Base-by-base conservation (phyloP, 2,888 invertebrate genomes). In the Blomia tropicalis region DNA sequence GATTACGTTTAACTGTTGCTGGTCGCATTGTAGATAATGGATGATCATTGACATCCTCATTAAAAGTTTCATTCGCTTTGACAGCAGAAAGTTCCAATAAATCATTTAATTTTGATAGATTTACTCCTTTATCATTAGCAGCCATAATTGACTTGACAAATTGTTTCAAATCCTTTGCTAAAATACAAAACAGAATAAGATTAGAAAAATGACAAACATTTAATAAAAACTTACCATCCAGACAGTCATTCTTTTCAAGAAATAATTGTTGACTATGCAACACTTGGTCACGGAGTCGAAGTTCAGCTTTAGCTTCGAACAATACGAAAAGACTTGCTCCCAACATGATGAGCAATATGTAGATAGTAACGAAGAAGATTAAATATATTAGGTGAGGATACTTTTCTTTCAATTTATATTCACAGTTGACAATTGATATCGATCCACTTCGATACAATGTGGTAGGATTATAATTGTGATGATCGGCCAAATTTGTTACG, bases 301-400 rank as follows among this genome's bases (percentile, higher is more conserved):
- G 75, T 71, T 84, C 84, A 64, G 77, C 69, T 0, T 83, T 82
- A 0, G 78, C 76, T 72, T 86, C 86, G 66, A 85, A 72, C 17
- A 79, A 75, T 41, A 80, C 79, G 72, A 85, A 85, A 59, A 83
- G 78, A 64, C 81, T 68, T 0, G 83, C 83, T 0, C 85, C 85
- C 62, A 81, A 74, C 23, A 79, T 75, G 70, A 85, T 72, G 72
- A 81, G 85, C 47, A 77, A 72, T 4, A 78, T 66, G 71, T 83
- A 83, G 68, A 82, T 78, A 3, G 79, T 59, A 2, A 81, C 25
- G 29, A 61, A 64, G 22, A 64, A 44, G 11, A 64, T 19, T 4
- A 64, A 43, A 11, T 54, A 41, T 41, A 64, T 58, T 4, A 36
- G 30, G 32, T 62, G 64, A 58, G 62, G 64, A 7, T 54, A 53